Evolutionary conservation across 2,888 invertebrate species (phyloP).

Genomic region (Rhagonycha lutea): DNA sequence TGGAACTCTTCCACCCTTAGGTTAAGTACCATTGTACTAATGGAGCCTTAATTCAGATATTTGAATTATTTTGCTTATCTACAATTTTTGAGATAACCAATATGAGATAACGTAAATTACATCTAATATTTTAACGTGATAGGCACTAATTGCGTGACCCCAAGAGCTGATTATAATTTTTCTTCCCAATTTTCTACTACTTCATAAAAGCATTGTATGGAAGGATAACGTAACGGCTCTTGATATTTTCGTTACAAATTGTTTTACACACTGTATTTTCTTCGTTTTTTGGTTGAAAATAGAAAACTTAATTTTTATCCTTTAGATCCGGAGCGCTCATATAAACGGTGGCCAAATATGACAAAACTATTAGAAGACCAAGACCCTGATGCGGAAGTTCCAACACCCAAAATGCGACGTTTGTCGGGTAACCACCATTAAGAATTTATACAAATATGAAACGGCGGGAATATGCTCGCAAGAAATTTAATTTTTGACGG

Average conservation of each 20-base stretch:
- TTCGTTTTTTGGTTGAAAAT: neutral
- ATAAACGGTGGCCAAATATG: neutral
- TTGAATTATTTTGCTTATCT: neutral
- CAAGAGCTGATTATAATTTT: neutral
- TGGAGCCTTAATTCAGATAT: neutral
- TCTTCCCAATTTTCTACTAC: neutral
- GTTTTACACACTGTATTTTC: neutral
- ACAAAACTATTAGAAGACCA: neutral
- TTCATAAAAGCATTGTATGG: too few relatives aligned
- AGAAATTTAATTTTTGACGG: neutral
- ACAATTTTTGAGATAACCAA: neutral
- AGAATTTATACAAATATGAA: neutral
- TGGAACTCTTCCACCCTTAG: too few relatives aligned
- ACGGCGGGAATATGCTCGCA: too few relatives aligned
- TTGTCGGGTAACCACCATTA: neutral
- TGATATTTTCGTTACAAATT: too few relatives aligned
- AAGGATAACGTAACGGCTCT: too few relatives aligned
- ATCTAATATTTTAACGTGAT: neutral
- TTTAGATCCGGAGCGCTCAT: neutral
- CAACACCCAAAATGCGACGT: neutral
- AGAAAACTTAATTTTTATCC: neutral
- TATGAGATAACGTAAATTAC: neutral
- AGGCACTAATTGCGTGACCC: neutral
- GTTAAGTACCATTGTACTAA: too few relatives aligned
- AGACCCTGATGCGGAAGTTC: neutral